Base-by-base conservation (phyloP, 2,113 vertebrate species). In the Syngnathus floridae region DNA sequence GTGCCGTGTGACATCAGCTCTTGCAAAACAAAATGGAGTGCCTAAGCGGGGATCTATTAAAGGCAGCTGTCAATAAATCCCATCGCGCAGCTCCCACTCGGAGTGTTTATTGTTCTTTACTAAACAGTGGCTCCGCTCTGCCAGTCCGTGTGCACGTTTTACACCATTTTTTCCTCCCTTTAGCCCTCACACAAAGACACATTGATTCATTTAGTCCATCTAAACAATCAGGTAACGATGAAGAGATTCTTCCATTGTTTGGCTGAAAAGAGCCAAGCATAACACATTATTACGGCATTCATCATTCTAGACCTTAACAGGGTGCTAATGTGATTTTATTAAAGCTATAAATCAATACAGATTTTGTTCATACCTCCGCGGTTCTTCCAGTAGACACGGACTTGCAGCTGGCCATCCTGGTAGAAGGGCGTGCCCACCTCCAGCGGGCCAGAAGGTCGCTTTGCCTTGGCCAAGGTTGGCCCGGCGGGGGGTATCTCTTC, bases 361-460 rank as follows among this genome's bases (percentile, higher is more conserved):
- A 48, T n/a, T 38, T 26, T 38, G 36, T 9, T 57, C 78, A 13
- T 83, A 98, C 96, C 95, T 92, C 91, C 90, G 0, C 90, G 88
- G 77, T 94, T 95, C 79, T 97, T 98, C 96, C 95, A 98, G 88
- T 97, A 97, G 58, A 97, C 88, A 69, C 95, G 95, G 77, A 94
- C 92, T 78, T 98, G 96, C 65, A 98, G 93, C 60, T 93, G 92
- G 82, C 86, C 88, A 62, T 98, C 93, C 71, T 95, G 93, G 83
- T 93, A 96, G 87, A 95, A 96, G 5, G 94, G 95, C 2, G 90
- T 87, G 63, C 96, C 95, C 4, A 97, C 87, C 86, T 97, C 95
- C 38, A 97, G 88, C 31, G 91, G 90, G 59, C 91, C 90, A 1
- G 87, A 45, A 0, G 89, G 82, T 67, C 91, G 91, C 67, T 92